Conservation (phyloP, 2,888 invertebrate species). For the Habroteleia sp. region DNA sequence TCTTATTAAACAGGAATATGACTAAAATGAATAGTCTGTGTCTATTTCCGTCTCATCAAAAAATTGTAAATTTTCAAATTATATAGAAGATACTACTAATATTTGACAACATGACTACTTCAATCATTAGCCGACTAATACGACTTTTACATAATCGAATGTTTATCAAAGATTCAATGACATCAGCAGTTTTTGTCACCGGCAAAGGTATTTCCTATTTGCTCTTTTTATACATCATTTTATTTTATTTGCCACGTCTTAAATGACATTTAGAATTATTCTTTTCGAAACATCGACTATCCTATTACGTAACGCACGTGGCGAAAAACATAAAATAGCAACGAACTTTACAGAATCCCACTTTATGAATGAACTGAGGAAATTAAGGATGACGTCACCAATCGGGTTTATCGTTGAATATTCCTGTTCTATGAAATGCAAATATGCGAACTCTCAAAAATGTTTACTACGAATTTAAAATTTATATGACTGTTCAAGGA, state of each 20-base stretch:
- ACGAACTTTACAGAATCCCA: constrained; percentile 42
- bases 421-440: constrained; percentile 22
- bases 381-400: constrained; percentile 29
- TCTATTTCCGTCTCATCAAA: too few species aligned
- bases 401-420: constrained; percentile 11
- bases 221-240: constrained; percentile 2
- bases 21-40: too few species aligned
- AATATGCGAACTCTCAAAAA: constrained; percentile 9
- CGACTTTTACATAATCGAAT: constrained; percentile 37
- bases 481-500: not conserved
- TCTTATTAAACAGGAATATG: too few species aligned
- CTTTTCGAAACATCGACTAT: constrained; percentile 17
- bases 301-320: constrained; percentile 24
- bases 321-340: constrained; percentile 28
- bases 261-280: constrained; percentile 7
- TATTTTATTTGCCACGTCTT: not conserved
- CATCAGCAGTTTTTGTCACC: constrained; percentile 36
- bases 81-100: too few species aligned
- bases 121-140: constrained; percentile 12
- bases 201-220: constrained; percentile 12
- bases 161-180: constrained; percentile 44
- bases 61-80: too few species aligned
- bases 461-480: constrained; percentile 6
- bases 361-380: constrained; percentile 38
- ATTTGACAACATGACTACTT: constrained; percentile 18